Evolutionary conservation across 2,113 vertebrate genomes (phyloP), one percentile per base, ranked within the genome.

Genomic region (Apaloderma vittatum): DNA sequence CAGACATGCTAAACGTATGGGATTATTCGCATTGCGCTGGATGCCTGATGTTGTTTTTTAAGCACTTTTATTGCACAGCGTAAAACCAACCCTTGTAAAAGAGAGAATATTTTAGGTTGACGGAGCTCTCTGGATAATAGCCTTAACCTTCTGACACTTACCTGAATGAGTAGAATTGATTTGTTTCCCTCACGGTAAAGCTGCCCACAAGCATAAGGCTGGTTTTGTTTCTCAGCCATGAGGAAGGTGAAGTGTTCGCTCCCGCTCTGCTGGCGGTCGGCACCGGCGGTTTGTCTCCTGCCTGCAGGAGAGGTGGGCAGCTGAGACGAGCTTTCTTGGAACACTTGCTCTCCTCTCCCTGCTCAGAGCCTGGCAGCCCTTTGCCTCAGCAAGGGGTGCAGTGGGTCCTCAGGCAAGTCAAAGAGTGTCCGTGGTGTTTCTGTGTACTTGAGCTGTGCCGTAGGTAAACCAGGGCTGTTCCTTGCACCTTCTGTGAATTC

Each of bases 251-350:
- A 13, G n/a, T 12, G n/a, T 75, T 65, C 49, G 29, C n/a, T 52
- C 29, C 32, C 3, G 3, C 29, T 36, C 29, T 63, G 30, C 37
- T 21, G 32, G 20, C 0, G 2, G 2, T 45, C 0, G 1, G 29
- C 57, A 12, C 15, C 2, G 2, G 21, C 18, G 26, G 2, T 16
- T 34, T 20, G 12, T 59, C 37, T 48, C 21, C 45, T 77, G 52
- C 59, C 40, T 12, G 32, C 23, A 8, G 48, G 61, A 27, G 51
- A 12, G 29, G 26, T 49, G 34, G 29, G 37, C 11, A 59, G 34
- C 59, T 78, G n/a, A 3, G 6, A 36, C 0, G 13, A 46, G 12
- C 62, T 27, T 73, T 78, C 7, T 5, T 22, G 34, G 17, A 75
- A 20, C 30, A 2, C 40, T 30, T 49, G 51, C 19, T 45, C 58